Evolutionary conservation across 37 sponge, comb jelly and placozoan genomes (phyloP).

Genomic region (Diacarnus erythraeanus): DNA sequence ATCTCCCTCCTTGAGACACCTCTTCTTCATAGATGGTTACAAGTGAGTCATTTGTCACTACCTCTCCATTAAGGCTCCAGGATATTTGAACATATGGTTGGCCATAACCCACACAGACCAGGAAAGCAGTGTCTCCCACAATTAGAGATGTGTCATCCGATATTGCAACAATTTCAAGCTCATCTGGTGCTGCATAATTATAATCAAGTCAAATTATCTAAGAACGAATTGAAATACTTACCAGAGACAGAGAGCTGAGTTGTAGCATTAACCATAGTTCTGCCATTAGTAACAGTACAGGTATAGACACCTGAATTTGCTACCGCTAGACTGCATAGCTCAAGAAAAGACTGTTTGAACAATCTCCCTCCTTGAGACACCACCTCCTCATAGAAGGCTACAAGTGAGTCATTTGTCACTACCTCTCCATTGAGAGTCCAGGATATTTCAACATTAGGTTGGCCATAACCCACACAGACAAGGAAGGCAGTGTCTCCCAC

Average conservation of each 20-base stretch:
- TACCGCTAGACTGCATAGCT: constrained; percentile 22
- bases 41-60: background rate
- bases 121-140: constrained; percentile 17
- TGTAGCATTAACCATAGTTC: background rate
- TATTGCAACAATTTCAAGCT: background rate
- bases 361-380: background rate
- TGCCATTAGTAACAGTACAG: constrained; percentile 13
- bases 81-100: constrained; percentile 8
- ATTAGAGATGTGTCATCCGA: background rate
- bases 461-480: constrained; percentile 21
- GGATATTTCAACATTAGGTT: constrained; percentile 10
- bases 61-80: constrained; percentile 5
- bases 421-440: constrained; percentile 18
- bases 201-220: background rate
- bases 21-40: constrained; percentile 20
- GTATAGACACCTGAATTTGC: constrained; percentile 4
- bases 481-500: constrained; percentile 13
- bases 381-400: constrained; percentile 9
- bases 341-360: constrained; percentile 32
- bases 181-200: background rate
- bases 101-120: constrained; percentile 23
- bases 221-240: background rate
- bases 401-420: constrained; percentile 13
- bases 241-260: constrained; percentile 13
- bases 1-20: background rate